Base-by-base conservation (phyloP, 1,140 invertebrate genomes). In the Mylabris phalerata region DNA sequence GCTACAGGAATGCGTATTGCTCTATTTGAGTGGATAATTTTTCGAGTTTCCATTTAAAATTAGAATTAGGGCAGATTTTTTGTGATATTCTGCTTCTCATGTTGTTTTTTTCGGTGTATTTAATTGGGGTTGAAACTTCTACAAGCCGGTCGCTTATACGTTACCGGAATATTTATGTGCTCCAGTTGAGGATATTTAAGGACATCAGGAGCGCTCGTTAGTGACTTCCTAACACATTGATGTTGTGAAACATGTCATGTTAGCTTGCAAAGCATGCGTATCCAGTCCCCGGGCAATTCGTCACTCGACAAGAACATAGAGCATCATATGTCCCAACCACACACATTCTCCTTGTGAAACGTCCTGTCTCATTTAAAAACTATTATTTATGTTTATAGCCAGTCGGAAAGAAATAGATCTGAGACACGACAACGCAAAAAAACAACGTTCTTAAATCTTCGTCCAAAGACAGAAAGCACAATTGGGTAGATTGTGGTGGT, bases 341-440 rank as follows among this genome's bases (percentile, higher is more conserved):
- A 72, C 72, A 72, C 71, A 63, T 67, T 62, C 65, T 59, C 55
- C 63, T 62, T 68, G 70, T 71, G 67, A 71, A 70, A 71, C 66
- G 69, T 73, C 74, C 72, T 70, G 74, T 73, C 74, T 74, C 74
- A 75, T 75, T 75, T 75, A 75, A 75, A 74, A 75, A 73, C 74
- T 73, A 75, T 75, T 74, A 75, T 74, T 74, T 74, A 72, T 73
- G 72, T 69, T 68, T 64, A 63, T 48, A 38, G 43, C 44, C 19
- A 55, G 41, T n/a, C 41, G 41, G 5, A 42, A 42, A 7, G 41
- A n/a, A n/a, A n/a, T 42, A n/a, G 9, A n/a, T 7, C 11, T 42
- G 41, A 10, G 10, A 32, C 7, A 32, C 4, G 32, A 32, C 19
- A 19, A 19, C 19, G 32, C 32, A 32, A 32, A 32, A 32, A 32